A percentile compares a stretch with the other conserved stretches of the same genome.
These are phyloP conservation scores for Hypanus sabinus DNA, from an alignment of 2,113 vertebrate genomes.

Conservation along the genomic window DNA sequence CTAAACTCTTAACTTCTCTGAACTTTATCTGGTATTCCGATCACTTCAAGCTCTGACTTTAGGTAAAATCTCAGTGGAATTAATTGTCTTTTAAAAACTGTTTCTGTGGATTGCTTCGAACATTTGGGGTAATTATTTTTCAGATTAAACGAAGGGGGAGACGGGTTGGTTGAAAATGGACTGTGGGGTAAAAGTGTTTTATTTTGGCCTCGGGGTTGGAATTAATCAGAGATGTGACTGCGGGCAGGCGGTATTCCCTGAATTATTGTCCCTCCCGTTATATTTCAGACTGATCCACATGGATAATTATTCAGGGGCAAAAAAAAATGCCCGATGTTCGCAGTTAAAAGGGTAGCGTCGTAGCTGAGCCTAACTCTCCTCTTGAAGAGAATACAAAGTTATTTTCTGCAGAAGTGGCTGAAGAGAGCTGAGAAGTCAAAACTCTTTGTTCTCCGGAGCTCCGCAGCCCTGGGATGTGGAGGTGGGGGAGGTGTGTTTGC, in stretches of 20 bases:
- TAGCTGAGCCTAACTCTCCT: background rate
- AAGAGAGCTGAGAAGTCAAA: background rate
- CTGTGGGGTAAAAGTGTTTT: background rate
- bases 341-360: background rate
- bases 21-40: background rate
- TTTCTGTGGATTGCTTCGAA: background rate
- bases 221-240: background rate
- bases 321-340: background rate
- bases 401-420: background rate
- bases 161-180: background rate
- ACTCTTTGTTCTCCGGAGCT: background rate
- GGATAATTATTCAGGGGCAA: background rate
- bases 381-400: background rate
- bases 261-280: background rate
- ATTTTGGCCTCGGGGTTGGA: background rate
- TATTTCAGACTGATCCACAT: background rate
- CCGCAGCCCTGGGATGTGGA: background rate
- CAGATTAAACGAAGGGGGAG: background rate
- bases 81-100: background rate
- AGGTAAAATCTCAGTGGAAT: background rate
- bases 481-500: conserved; percentile 15
- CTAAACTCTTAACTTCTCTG: background rate
- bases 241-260: background rate
- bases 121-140: background rate
- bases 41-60: background rate